phyloP scores from a whole-genome alignment of 2,888 invertebrate genomes.

The Saturnia pavonia region DNA sequence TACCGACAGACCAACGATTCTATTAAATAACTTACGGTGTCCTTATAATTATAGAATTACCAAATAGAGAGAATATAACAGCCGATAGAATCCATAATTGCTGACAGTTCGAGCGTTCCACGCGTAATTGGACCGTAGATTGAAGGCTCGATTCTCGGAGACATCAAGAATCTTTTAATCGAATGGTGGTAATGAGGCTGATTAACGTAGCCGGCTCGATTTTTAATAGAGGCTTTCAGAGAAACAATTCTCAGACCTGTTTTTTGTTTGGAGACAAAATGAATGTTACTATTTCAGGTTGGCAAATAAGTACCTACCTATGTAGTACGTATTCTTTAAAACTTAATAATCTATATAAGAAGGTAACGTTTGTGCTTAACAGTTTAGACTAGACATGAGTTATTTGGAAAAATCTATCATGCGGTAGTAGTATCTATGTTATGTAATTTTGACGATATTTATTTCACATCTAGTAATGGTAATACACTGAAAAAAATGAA shows the following conservation, averaged over 20 bases:
- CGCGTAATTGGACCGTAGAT: constrained; percentile 32
- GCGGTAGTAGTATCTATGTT: too few relatives aligned
- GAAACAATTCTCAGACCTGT: neutral
- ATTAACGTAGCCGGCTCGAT: constrained; percentile 28
- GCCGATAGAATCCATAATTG: constrained; percentile 21
- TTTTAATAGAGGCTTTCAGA: constrained; percentile 11
- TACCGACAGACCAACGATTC: neutral
- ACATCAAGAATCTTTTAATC: constrained; percentile 40
- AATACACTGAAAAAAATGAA: too few relatives aligned
- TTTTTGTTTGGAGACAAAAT: neutral
- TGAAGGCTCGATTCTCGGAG: constrained; percentile 28
- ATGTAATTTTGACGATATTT: too few relatives aligned
- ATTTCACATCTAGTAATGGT: too few relatives aligned
- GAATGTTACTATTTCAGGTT: neutral
- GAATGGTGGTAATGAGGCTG: constrained; percentile 44
- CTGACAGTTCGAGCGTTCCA: constrained; percentile 8
- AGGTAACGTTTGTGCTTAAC: too few relatives aligned
- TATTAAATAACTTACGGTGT: constrained; percentile 1
- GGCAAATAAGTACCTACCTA: neutral
- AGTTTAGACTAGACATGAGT: too few relatives aligned
- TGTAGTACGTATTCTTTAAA: too few relatives aligned
- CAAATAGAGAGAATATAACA: constrained; percentile 19
- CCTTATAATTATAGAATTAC: constrained; percentile 9
- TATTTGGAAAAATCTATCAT: too few relatives aligned
- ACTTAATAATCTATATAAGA: too few relatives aligned